Evolutionary conservation across 2,888 invertebrate genomes (phyloP), one percentile per base, ranked within the genome.

Genomic region (Caenorhabditis wallacei): DNA sequence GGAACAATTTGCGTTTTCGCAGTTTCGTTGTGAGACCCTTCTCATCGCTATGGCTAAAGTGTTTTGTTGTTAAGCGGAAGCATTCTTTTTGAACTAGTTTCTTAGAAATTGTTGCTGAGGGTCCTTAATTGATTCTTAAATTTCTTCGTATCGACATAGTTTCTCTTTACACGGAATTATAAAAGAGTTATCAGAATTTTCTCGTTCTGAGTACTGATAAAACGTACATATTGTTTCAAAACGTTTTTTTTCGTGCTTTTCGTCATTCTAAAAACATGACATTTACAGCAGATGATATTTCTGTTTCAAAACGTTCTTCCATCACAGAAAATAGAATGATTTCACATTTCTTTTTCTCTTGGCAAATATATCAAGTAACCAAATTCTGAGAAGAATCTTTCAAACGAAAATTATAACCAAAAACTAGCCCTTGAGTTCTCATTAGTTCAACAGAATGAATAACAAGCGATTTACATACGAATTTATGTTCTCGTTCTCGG

Each of bases 1-100:
- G 61, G 61, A 61, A 72, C 72, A 66, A 30, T 66, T 26, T n/a
- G 26, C 64, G 64, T 48, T 51, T 53, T 72, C 40, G 72, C 53
- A 72, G 61, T 72, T 72, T 61, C 26, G 61, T 63, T 61, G 61
- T 43, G 61, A 53, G 57, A 53, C 46, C 61, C 46, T 40, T 13
- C 18, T n/a, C 48, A 35, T 22, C 70, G n/a, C 48, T 24, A 35
- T 35, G 56, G 57, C 46, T 57, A 43, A 56, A 56, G 69, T 26
- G 69, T 59, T 70, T 40, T 66, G 53, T 53, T 16, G 53, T 53
- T 51, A 30, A 35, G 51, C 51, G n/a, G 16, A 56, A 1, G 56
- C 35, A n/a, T 56, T 56, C n/a, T 16, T 35, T 24, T 54, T 13
- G 26, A 13, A 24, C 53, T 13, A 16, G 53, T n/a, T 20, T 51